Conservation (phyloP, 2,797 vertebrate species). For the Pipistrellus kuhlii region DNA sequence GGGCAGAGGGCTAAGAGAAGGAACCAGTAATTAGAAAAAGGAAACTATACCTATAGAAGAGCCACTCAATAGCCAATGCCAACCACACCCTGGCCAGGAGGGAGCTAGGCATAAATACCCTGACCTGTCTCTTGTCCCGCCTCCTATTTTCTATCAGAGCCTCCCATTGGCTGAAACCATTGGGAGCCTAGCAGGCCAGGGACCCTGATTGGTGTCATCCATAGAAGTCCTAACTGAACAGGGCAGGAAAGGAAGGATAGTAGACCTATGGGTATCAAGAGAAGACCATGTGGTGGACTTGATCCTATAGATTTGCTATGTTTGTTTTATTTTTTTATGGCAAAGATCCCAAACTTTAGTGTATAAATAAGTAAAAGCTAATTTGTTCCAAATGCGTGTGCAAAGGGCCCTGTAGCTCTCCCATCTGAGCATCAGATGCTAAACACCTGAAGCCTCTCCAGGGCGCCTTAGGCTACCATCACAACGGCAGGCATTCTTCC, state of each 20-base stretch:
- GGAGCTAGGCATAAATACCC: not conserved
- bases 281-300: not conserved
- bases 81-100: not conserved
- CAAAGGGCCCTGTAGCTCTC: not conserved
- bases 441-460: not conserved
- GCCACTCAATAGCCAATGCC: not conserved
- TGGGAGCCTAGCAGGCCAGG: not conserved
- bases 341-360: not conserved
- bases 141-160: not conserved
- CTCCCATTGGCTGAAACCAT: not conserved
- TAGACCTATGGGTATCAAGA: not conserved
- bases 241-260: not conserved
- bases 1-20: not conserved
- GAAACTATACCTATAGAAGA: not conserved
- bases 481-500: not conserved
- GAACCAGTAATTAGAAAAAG: not conserved
- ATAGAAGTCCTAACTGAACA: not conserved
- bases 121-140: not conserved
- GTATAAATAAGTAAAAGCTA: not conserved
- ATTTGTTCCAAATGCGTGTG: not conserved
- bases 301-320: not conserved
- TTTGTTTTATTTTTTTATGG: not conserved
- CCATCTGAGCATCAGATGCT: not conserved
- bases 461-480: not conserved
- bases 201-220: not conserved